Base-by-base conservation (phyloP, 2,797 vertebrate genomes). In the Xenentodon cancila region DNA sequence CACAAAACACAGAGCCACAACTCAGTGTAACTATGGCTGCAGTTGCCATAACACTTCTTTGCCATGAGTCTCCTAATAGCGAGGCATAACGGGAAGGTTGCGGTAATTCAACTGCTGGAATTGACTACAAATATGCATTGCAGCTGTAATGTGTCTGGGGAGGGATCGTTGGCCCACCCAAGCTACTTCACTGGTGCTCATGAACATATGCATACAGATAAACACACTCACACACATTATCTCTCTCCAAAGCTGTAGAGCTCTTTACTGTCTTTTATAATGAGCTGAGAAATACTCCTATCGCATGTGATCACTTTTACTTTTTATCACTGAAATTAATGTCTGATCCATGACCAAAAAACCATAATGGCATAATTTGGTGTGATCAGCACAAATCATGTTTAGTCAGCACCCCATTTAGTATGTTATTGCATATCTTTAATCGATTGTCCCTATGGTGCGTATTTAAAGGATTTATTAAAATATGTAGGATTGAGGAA, bases 41-140 rank as follows among this genome's bases (percentile, higher is more conserved):
- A 78, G 91, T 92, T 92, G 88, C 87, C 90, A 93, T 85, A 93
- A 91, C 88, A 93, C 64, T 76, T 83, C 71, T 81, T 75, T 85
- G 82, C 71, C 60, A 53, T 15, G 81, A 82, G 88, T 69, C 68
- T 55, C 48, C 54, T 80, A 77, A 74, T 73, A 68, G 54, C 69
- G 72, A 67, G 72, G 60, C 82, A 67, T 75, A 59, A 65, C 73
- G 64, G 67, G 81, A 71, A 75, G 78, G 82, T 81, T 79, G 76
- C 77, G 64, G 81, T 77, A 81, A 79, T 80, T 79, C 85, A 85
- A 88, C 77, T 81, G 81, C 70, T 91, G 87, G 83, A 80, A 80
- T 62, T 5, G 18, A 56, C 53, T 58, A 9, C 53, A 64, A 12
- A 68, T 70, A 59, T 75, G 81, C 65, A 59, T 84, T 82, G 68